phyloP scores from a whole-genome alignment of 1,140 invertebrate species.

The Orchesella cincta region DNA sequence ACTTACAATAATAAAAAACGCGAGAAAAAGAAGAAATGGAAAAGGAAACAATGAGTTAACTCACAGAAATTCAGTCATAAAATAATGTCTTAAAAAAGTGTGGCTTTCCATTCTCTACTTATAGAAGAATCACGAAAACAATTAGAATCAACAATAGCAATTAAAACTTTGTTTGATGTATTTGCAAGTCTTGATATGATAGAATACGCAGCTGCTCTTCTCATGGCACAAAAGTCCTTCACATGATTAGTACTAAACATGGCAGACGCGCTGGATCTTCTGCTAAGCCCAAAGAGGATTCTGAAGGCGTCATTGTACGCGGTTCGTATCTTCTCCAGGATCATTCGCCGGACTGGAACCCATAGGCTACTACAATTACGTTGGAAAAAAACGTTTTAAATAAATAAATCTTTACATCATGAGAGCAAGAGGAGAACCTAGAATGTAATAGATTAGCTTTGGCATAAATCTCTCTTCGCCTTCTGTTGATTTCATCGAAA shows the following conservation, averaged over 20 bases:
- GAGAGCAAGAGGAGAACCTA: neutral
- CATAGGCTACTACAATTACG: neutral
- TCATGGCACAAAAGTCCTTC: neutral
- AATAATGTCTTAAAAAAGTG: no score
- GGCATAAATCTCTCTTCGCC: neutral
- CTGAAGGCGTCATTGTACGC: neutral
- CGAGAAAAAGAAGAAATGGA: no score
- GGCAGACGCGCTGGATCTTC: neutral
- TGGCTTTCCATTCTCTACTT: no score
- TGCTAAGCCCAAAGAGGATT: neutral
- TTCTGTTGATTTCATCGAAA: neutral
- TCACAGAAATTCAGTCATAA: no score
- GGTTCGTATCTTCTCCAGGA: neutral
- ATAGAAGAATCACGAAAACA: no score
- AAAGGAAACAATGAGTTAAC: no score
- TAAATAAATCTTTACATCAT: neutral
- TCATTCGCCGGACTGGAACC: neutral
- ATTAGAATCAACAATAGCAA: no score
- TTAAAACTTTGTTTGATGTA: no score
- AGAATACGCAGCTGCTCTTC: neutral
- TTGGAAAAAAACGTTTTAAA: neutral
- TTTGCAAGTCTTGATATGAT: neutral
- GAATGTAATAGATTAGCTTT: neutral
- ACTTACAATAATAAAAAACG: no score
- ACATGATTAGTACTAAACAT: neutral